A percentile compares a stretch with the other conserved stretches of the same genome.
These are phyloP conservation scores for Heliconius hewitsoni DNA, from an alignment of 1,140 invertebrate species.

Conservation along the genomic window DNA sequence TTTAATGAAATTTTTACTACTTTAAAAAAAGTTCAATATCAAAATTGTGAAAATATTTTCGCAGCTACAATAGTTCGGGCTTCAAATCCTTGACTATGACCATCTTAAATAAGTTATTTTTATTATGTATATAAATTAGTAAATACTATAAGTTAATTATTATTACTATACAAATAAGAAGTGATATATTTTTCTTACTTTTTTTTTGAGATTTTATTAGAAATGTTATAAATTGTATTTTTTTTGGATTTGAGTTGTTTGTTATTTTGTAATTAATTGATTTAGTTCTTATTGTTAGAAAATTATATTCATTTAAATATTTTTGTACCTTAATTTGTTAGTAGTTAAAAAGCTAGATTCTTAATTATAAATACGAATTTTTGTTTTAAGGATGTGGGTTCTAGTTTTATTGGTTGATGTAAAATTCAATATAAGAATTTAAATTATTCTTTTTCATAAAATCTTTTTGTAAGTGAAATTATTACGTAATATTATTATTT, in stretches of 20 bases:
- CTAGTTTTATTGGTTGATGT: background rate
- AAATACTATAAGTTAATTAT: background rate
- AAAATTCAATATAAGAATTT: background rate
- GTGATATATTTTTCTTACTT: background rate
- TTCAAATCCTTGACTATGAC: background rate
- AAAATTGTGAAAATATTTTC: background rate
- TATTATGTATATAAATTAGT: background rate
- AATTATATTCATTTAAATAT: background rate
- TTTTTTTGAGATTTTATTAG: background rate
- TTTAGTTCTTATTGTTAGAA: background rate
- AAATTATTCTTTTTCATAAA: background rate
- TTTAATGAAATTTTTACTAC: background rate
- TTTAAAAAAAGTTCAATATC: background rate
- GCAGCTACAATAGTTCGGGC: background rate
- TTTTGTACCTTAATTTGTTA: constrained; percentile 11
- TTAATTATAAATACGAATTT: background rate
- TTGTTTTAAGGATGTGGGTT: background rate
- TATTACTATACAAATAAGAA: background rate
- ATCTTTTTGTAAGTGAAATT: background rate
- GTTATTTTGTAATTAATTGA: constrained; percentile 7
- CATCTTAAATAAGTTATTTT: background rate
- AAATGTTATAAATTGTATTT: background rate
- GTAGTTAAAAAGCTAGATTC: background rate
- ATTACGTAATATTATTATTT: too few species aligned
- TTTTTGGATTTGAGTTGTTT: background rate